phyloP scores from a whole-genome alignment of 2,113 vertebrate species.

The Aegotheles bennettii region DNA sequence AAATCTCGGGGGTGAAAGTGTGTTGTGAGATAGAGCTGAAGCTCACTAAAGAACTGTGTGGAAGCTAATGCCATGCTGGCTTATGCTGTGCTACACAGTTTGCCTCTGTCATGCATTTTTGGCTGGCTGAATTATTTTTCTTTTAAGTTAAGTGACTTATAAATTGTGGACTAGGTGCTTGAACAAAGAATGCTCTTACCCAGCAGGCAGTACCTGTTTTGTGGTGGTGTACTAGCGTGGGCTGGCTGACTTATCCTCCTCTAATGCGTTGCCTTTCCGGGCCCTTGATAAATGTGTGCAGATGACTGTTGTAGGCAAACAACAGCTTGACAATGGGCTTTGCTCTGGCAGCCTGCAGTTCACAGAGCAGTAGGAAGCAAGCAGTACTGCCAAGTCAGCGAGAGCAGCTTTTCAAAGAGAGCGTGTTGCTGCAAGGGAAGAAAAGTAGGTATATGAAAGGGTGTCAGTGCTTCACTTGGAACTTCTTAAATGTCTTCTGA shows the following conservation, averaged over 20 bases:
- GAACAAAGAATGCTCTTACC: background rate
- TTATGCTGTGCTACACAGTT: background rate
- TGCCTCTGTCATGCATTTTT: background rate
- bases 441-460: background rate
- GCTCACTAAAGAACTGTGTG: background rate
- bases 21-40: background rate
- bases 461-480: background rate
- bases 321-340: slow-evolving; percentile 24
- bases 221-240: background rate
- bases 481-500: background rate
- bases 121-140: background rate
- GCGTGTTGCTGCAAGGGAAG: background rate
- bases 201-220: background rate
- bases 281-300: slow-evolving; percentile 17
- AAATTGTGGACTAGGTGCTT: background rate
- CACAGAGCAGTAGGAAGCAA: slow-evolving; percentile 3
- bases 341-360: background rate
- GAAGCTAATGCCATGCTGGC: background rate
- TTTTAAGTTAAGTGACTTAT: background rate
- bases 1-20: background rate
- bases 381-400: background rate
- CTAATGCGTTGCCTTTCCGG: background rate
- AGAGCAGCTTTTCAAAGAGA: slow-evolving; percentile 4
- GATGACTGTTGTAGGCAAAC: slow-evolving; percentile 31
- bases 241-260: background rate